A percentile compares a stretch with the other conserved stretches of the same genome.
phyloP scores from a whole-genome alignment of 30 jellyfish, hydroid and myxozoan genomes.

The Clytia hemisphaerica region DNA sequence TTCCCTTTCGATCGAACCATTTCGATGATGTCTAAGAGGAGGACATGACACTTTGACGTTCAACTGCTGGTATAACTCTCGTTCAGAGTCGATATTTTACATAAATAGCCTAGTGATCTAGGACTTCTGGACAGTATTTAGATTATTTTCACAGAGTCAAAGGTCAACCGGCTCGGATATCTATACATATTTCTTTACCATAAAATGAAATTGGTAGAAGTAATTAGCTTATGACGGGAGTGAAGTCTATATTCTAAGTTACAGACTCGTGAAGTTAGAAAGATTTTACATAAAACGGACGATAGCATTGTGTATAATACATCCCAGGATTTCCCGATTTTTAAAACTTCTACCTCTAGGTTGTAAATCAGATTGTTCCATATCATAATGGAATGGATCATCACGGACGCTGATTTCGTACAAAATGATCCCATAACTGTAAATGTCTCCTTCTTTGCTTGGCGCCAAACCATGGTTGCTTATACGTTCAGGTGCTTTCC shows the following conservation, averaged over 20 bases:
- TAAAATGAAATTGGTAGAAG: too few relatives aligned
- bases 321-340: background rate
- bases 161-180: too few relatives aligned
- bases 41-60: too few relatives aligned
- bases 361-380: constrained; percentile 21
- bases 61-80: too few relatives aligned
- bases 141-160: too few relatives aligned
- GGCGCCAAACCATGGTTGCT: background rate
- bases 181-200: too few relatives aligned
- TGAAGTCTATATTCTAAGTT: too few relatives aligned
- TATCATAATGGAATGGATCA: constrained; percentile 42
- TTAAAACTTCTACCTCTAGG: constrained; percentile 25
- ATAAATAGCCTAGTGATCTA: too few relatives aligned
- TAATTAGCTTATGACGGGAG: too few relatives aligned
- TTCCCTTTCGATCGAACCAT: constrained; percentile 24
- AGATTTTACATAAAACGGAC: background rate
- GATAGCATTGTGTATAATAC: background rate
- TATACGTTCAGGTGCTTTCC: constrained; percentile 70
- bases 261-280: background rate
- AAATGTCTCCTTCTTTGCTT: constrained; percentile 53
- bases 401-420: constrained; percentile 38
- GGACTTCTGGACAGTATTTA: too few relatives aligned
- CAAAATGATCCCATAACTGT: constrained; percentile 69
- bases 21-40: constrained; percentile 33
- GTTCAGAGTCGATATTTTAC: too few relatives aligned